A percentile compares a stretch with the other conserved stretches of the same genome.
phyloP scores from a whole-genome alignment of 1,140 invertebrate genomes.

The Drosophila tristis region DNA sequence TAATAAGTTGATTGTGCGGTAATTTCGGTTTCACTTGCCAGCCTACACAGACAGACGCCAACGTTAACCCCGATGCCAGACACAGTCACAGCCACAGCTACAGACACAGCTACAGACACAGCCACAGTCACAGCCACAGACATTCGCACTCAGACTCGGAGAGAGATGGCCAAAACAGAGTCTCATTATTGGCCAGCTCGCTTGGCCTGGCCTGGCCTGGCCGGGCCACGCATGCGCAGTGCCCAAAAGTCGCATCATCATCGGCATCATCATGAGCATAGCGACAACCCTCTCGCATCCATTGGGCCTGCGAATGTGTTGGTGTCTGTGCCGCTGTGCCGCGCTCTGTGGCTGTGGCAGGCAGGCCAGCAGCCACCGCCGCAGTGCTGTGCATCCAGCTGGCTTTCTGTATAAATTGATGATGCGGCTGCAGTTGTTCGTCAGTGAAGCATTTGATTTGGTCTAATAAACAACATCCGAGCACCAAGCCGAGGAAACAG shows the following conservation, averaged over 20 bases:
- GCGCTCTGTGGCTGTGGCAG: constrained; percentile 32
- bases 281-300: constrained; percentile 53
- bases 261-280: constrained; percentile 27
- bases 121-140: constrained; percentile 4
- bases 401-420: constrained; percentile 84
- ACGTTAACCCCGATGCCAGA: constrained; percentile 31
- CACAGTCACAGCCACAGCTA: constrained; percentile 13
- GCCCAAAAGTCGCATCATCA: constrained; percentile 71
- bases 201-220: constrained; percentile 46
- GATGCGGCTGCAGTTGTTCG: constrained; percentile 78
- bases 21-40: constrained; percentile 82
- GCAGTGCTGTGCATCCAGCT: constrained; percentile 63
- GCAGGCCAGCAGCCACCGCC: neutral
- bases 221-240: constrained; percentile 66
- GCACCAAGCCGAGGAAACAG: constrained; percentile 65
- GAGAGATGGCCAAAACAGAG: constrained; percentile 24
- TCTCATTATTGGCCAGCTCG: constrained; percentile 76
- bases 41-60: constrained; percentile 52
- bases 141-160: neutral
- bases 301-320: neutral
- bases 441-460: constrained; percentile 84
- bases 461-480: constrained; percentile 83
- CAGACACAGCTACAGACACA: constrained; percentile 6
- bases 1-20: constrained; percentile 84
- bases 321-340: constrained; percentile 18